These are phyloP conservation scores for Macrochelys suwanniensis DNA, from an alignment of 2,797 vertebrate species.

Conservation along the genomic window DNA sequence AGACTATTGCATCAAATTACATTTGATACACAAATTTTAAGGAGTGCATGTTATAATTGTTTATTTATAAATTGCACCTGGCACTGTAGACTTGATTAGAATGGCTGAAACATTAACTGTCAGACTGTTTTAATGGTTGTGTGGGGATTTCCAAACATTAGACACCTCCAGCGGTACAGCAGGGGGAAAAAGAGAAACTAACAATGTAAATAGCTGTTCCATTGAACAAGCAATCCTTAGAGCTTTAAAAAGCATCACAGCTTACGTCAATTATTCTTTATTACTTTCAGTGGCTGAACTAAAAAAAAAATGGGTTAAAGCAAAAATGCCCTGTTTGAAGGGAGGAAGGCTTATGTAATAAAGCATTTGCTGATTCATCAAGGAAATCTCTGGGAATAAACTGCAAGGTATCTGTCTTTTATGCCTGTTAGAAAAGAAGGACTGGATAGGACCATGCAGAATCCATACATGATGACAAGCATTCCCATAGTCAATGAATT, in stretches of 20 bases:
- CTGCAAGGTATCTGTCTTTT: neutral
- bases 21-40: slow-evolving; percentile 9
- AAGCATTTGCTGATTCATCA: neutral
- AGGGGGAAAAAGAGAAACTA: neutral
- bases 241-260: neutral
- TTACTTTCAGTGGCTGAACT: neutral
- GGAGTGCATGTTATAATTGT: slow-evolving; percentile 3
- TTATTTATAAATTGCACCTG: slow-evolving; percentile 56
- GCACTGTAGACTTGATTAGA: slow-evolving; percentile 26
- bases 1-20: neutral
- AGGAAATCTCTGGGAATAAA: neutral
- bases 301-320: neutral
- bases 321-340: neutral
- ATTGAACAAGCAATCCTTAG: neutral
- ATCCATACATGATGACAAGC: neutral
- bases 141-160: slow-evolving; percentile 28
- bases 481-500: fast-evolving
- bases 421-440: neutral
- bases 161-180: neutral
- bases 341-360: neutral
- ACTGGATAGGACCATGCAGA: neutral
- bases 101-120: slow-evolving; percentile 30
- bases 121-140: neutral
- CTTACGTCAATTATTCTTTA: neutral
- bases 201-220: neutral